Percentiles rank a stretch among this genome's conserved stretches.
Conservation (phyloP, 2,113 vertebrate species). For the Aplodontia rufa region DNA sequence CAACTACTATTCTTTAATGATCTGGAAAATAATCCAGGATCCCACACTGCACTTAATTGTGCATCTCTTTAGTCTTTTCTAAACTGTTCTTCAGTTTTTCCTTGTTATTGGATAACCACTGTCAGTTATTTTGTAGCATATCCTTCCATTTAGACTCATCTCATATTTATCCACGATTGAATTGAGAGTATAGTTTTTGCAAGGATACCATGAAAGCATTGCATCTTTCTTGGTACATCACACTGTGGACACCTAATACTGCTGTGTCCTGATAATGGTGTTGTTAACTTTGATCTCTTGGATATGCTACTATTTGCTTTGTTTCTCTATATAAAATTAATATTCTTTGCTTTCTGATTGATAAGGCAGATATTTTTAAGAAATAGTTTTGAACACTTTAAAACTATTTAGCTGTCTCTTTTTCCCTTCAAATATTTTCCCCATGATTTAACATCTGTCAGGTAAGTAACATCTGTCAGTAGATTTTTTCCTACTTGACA, state of each 20-base stretch:
- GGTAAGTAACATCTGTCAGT: background rate
- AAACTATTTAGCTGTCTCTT: background rate
- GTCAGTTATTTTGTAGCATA: background rate
- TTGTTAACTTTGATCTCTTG: background rate
- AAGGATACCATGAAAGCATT: background rate
- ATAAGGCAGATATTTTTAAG: background rate
- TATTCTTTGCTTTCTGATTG: background rate
- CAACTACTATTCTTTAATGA: too few relatives aligned
- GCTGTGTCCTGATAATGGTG: background rate
- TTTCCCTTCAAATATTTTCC: background rate
- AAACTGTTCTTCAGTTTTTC: background rate
- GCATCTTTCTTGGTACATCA: background rate
- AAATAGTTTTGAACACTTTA: background rate
- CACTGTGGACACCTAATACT: background rate
- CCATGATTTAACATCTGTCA: background rate
- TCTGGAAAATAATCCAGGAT: background rate
- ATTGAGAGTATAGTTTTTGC: background rate
- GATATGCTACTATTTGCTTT: background rate
- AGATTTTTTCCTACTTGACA: background rate
- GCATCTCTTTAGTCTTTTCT: background rate
- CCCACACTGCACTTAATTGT: background rate
- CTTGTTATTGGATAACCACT: background rate
- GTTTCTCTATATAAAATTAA: background rate
- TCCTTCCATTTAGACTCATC: background rate
- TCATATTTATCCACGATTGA: background rate